These are phyloP conservation scores for Lasius fuliginosus DNA, from an alignment of 2,888 invertebrate genomes.

Conservation along the genomic window DNA sequence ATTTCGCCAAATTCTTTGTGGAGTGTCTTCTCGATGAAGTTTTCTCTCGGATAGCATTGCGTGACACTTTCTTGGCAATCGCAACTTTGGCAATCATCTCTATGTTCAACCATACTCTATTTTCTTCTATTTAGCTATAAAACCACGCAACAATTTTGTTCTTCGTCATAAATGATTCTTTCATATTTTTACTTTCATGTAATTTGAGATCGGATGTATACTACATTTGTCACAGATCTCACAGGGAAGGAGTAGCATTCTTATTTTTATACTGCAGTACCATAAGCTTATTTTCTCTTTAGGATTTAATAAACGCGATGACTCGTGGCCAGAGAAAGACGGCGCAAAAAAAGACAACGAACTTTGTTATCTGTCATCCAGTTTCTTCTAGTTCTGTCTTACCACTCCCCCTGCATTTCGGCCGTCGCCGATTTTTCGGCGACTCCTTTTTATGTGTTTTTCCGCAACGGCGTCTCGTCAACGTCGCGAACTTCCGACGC, in stretches of 20 bases:
- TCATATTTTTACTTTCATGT: background rate
- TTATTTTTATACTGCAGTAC: background rate
- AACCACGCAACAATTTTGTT: background rate
- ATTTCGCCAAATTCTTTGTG: background rate
- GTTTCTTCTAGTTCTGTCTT: conserved; percentile 61
- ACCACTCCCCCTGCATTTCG: conserved; percentile 61
- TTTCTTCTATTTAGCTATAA: background rate
- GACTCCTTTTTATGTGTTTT: conserved; percentile 71
- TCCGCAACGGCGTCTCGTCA: conserved; percentile 72
- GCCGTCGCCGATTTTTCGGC: conserved; percentile 68
- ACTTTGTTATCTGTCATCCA: conserved; percentile 79
- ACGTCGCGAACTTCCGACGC: conserved; percentile 74
- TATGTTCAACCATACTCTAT: background rate
- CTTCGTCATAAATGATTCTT: background rate
- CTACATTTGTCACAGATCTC: background rate
- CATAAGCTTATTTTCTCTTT: conserved; percentile 49
- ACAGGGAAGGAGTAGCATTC: background rate
- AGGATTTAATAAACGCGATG: conserved; percentile 52
- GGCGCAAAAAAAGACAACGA: conserved; percentile 65
- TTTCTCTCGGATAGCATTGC: background rate
- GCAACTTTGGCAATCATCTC: background rate
- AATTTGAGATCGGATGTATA: conserved; percentile 5
- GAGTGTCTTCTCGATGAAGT: background rate
- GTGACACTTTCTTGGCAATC: background rate
- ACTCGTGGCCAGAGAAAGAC: conserved; percentile 51